These are phyloP conservation scores for Neosilurus hyrtlii DNA, from an alignment of 2,797 vertebrate species.

Conservation along the genomic window DNA sequence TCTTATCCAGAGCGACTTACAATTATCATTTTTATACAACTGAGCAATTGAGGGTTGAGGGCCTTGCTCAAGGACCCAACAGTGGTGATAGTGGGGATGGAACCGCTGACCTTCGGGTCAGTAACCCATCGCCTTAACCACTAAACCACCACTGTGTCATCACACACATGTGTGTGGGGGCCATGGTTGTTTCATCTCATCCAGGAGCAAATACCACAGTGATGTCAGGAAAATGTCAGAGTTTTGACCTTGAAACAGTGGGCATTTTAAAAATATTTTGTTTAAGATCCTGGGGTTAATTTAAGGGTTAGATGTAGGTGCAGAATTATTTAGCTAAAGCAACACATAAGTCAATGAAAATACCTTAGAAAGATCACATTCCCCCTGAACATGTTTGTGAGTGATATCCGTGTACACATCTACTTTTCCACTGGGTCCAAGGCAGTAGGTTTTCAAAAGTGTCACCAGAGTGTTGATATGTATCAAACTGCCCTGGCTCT, in stretches of 20 bases:
- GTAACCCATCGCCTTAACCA: too few species aligned
- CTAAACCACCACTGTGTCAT: too few species aligned
- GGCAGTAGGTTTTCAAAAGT: constrained; percentile 33
- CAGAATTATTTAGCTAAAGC: not conserved
- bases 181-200: not conserved
- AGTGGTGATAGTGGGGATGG: too few species aligned
- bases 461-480: constrained; percentile 48
- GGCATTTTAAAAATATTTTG: not conserved
- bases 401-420: not conserved
- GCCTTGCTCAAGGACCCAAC: too few species aligned
- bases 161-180: not conserved
- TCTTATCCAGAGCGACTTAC: too few species aligned
- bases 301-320: not conserved
- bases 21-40: too few species aligned
- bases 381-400: not conserved
- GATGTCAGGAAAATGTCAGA: not conserved
- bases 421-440: constrained; percentile 11
- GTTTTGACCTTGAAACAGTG: not conserved
- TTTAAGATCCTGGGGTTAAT: not conserved
- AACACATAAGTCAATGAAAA: not conserved
- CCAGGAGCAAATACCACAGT: not conserved
- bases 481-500: constrained; percentile 34
- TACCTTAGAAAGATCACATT: not conserved
- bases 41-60: too few species aligned
- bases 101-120: too few species aligned